Evolutionary conservation across 2,888 invertebrate species (phyloP), one percentile per base, ranked within the genome.

Genomic region (Drosophila niveifrons): DNA sequence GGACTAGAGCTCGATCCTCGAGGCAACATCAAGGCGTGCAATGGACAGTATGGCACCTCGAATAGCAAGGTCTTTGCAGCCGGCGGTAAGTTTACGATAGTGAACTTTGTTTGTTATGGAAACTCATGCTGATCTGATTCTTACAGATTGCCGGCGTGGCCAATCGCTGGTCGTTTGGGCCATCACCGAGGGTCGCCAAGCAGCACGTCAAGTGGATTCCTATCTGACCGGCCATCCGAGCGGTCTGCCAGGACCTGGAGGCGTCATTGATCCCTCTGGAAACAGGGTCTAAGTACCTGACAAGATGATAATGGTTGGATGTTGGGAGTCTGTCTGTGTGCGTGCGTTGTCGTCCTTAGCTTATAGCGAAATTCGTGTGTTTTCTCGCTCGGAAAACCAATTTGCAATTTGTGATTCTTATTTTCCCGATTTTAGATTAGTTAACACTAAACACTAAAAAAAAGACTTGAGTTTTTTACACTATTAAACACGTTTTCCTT

Each of bases 101-200:
- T 11, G 3, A 36, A 31, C 11, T 36, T 6, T 0, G 11, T 2
- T 36, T 3, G 3, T n/a, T n/a, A 4, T 36, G 36, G 36, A n/a
- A 8, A 23, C 53, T 13, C 11, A 9, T 36, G 18, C 2, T 23
- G 15, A 31, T 59, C 2, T n/a, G n/a, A 3, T 48, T 17, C 1
- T 53, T 70, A 6, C 91, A 98, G 99, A 99, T 94, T 99, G 99
- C 92, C 96, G 98, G 36, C 95, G 99, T 82, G 99, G 99, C n/a
- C 99, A 99, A 91, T 99, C 99, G 0, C 94, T 99, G 64, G 98
- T 99, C 3, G 99, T 99, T 8, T 99, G 99, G 98, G 99, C 99
- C 17, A 99, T 99, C 75, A 94, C 97, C 0, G 99, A 99, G 92
- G 99, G 99, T 1, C 94, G 99, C n/a, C 99, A 98, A 93, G 99